A percentile compares a stretch with the other conserved stretches of the same genome.
Conservation (phyloP, 2,797 vertebrate genomes). For the Rhincodon typus region DNA sequence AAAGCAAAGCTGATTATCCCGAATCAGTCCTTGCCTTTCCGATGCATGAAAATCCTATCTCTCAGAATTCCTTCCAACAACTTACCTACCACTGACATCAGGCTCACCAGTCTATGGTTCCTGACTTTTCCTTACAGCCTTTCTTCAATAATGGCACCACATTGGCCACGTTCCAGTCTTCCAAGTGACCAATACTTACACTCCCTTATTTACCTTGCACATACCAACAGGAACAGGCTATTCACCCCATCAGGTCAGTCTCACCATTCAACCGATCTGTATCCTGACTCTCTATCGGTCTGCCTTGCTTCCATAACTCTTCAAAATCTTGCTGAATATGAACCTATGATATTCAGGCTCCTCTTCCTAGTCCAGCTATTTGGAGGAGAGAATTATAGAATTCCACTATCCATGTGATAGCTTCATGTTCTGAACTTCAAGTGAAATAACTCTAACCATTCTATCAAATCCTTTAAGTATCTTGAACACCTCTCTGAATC, state of each 20-base stretch:
- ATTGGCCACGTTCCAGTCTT: too few species aligned
- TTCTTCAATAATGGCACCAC: too few species aligned
- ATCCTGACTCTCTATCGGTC: not conserved
- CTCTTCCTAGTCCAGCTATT: too few species aligned
- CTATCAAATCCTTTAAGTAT: not conserved
- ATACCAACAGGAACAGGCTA: not conserved
- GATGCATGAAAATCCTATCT: too few species aligned
- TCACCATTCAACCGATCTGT: not conserved
- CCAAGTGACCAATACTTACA: not conserved
- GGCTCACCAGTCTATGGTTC: too few species aligned
- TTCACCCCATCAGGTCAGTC: not conserved
- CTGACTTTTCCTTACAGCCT: too few species aligned
- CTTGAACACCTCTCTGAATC: not conserved
- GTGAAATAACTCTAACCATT: not conserved
- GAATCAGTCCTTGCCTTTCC: too few species aligned
- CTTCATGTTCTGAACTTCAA: not conserved
- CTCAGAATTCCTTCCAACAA: too few species aligned
- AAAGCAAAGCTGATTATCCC: too few species aligned
- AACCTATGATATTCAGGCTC: not conserved
- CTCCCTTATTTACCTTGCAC: too few species aligned
- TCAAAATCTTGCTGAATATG: not conserved
- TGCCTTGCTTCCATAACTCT: not conserved
- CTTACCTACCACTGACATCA: too few species aligned
- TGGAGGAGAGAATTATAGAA: not conserved
- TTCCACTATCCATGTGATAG: not conserved